Conservation (phyloP, 2,797 vertebrate genomes). For the Sphaeramia orbicularis region DNA sequence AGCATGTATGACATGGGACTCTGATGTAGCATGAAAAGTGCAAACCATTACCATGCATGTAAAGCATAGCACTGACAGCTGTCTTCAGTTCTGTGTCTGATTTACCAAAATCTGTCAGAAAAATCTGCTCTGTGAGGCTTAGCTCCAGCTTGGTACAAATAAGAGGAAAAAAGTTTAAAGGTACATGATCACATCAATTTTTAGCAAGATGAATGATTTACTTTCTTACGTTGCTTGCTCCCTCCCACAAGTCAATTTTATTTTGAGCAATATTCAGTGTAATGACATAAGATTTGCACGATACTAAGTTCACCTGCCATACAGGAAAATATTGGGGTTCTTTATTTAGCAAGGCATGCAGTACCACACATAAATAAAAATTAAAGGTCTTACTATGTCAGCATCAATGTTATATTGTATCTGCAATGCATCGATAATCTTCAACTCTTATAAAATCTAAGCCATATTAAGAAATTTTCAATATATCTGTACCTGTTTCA, state of each 20-base stretch:
- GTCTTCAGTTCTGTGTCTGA: slow-evolving; percentile 8
- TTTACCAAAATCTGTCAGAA: slow-evolving; percentile 4
- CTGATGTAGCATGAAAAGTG: slow-evolving; percentile 18
- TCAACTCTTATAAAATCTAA: too few relatives aligned
- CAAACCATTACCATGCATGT: slow-evolving; percentile 9
- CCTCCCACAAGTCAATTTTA: not conserved
- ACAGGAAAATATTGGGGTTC: too few relatives aligned
- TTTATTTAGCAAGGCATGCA: too few relatives aligned
- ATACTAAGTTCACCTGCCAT: too few relatives aligned
- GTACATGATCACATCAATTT: not conserved
- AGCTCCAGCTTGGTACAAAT: slow-evolving; percentile 10
- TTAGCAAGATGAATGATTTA: slow-evolving; percentile 6
- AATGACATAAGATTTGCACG: too few relatives aligned
- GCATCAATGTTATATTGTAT: too few relatives aligned
- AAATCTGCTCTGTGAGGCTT: not conserved
- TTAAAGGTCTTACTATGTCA: too few relatives aligned
- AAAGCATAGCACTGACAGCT: slow-evolving; percentile 2
- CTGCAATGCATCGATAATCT: too few relatives aligned
- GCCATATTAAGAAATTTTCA: too few relatives aligned
- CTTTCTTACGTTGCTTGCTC: not conserved
- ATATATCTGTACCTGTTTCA: too few relatives aligned
- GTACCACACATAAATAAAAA: too few relatives aligned
- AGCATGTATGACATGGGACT: slow-evolving; percentile 11
- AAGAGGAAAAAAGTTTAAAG: not conserved
- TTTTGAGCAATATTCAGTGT: too few relatives aligned